Conservation (phyloP, 2,888 invertebrate genomes). For the Rotaria macrura region DNA sequence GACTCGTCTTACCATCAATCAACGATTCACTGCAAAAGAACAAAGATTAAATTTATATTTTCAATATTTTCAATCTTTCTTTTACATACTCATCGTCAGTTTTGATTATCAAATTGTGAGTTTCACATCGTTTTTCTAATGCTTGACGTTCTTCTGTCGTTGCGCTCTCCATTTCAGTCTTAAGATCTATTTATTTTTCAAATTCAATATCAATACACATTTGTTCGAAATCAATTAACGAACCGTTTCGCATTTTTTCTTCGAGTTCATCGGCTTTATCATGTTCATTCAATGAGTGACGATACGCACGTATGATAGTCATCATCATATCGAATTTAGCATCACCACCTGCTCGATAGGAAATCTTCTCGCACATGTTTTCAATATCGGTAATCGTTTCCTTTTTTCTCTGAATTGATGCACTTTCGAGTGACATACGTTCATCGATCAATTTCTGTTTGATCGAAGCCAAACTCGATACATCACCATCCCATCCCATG, state of each 20-base stretch:
- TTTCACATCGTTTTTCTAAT: not conserved
- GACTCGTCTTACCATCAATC: not conserved
- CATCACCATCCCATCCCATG: conserved; percentile 22
- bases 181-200: not conserved
- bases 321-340: not conserved
- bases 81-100: not conserved
- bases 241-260: not conserved
- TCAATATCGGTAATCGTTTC: not conserved
- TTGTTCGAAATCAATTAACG: not conserved
- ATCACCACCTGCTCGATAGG: not conserved
- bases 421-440: not conserved
- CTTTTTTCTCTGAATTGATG: not conserved
- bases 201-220: not conserved
- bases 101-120: not conserved
- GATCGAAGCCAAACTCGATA: not conserved
- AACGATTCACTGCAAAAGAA: not conserved
- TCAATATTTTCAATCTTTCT: not conserved
- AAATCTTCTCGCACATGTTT: not conserved
- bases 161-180: not conserved
- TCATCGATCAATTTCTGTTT: not conserved
- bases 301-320: not conserved
- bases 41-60: not conserved
- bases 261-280: not conserved
- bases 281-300: not conserved
- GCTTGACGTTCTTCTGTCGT: not conserved